Base-by-base conservation (phyloP, 2,888 invertebrate species). In the Baccha elongata region DNA sequence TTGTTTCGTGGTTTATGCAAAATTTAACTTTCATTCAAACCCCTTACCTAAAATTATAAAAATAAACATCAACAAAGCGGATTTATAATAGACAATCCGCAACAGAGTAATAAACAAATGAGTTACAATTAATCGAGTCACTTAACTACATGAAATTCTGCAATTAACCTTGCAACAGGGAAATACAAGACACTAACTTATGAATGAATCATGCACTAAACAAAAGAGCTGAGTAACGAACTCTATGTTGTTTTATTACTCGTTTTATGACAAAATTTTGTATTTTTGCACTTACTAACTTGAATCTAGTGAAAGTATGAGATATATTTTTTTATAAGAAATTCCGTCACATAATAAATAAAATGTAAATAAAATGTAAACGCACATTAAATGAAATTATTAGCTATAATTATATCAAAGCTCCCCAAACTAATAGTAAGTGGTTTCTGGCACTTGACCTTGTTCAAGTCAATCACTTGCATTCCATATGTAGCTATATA, bases 101-200 rank as follows among this genome's bases (percentile, higher is more conserved):
- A 11, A 1, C 2, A 11, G 29, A 53, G 68, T 62, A 72, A 62
- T 83, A 83, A 78, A 78, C 72, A 78, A 72, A 71, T 67, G 40
- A 83, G 76, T 78, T 83, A 58, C 78, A 76, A 73, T 78, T 78
- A 73, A 67, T 60, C 29, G 78, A 83, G 78, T 72, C 78, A 78
- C 68, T 83, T 73, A 78, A 53, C 72, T 64, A 68, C 78, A 78
- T 50, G 50, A 73, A 64, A 68, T 68, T 48, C 68, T 32, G 78
- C 44, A 83, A 83, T 83, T 83, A 78, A 83, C 83, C 83, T 83
- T 83, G 78, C 78, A 62, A 52, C 46, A 55, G 40, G 29, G n/a
- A 17, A 29, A 40, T 4, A 53, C 15, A 44, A 60, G 13, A 19
- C 3, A 26, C 37, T n/a, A 3, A 40, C 35, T 3, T 35, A 10